Evolutionary conservation across 1,140 invertebrate genomes (phyloP).

Genomic region (Tetragonula clypearis): DNA sequence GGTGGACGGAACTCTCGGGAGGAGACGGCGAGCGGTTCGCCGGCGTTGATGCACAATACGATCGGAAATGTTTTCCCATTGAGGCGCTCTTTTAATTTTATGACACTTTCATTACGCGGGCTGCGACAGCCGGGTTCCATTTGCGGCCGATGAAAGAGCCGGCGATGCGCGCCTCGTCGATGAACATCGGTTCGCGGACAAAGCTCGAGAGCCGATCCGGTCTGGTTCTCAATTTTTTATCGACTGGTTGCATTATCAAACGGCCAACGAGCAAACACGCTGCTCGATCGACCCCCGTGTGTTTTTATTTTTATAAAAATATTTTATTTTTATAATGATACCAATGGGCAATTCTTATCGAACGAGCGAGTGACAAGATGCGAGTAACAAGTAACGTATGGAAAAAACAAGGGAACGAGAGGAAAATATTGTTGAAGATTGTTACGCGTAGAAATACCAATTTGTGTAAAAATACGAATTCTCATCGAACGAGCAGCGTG

Average conservation of each 20-base stretch:
- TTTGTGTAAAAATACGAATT: no score
- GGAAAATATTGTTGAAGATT: no score
- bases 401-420: no score
- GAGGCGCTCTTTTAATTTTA: conserved; percentile 42
- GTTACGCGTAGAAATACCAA: no score
- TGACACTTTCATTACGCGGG: conserved; percentile 34
- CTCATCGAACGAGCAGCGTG: no score
- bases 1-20: background rate
- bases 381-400: no score
- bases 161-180: background rate
- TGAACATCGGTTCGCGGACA: conserved; percentile 8
- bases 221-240: conserved; percentile 36
- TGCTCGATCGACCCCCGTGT: conserved; percentile 35
- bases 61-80: conserved; percentile 27
- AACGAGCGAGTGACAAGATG: no score
- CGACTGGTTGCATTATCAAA: conserved; percentile 26
- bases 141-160: conserved; percentile 24
- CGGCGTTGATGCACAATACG: background rate
- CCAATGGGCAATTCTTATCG: no score
- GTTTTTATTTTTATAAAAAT: no score
- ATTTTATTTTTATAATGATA: no score
- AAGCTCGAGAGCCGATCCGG: conserved; percentile 31
- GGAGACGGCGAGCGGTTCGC: no score
- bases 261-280: conserved; percentile 44
- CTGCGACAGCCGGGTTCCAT: conserved; percentile 23